phyloP scores from a whole-genome alignment of 2,797 vertebrate species.

The Esox masquinongy region DNA sequence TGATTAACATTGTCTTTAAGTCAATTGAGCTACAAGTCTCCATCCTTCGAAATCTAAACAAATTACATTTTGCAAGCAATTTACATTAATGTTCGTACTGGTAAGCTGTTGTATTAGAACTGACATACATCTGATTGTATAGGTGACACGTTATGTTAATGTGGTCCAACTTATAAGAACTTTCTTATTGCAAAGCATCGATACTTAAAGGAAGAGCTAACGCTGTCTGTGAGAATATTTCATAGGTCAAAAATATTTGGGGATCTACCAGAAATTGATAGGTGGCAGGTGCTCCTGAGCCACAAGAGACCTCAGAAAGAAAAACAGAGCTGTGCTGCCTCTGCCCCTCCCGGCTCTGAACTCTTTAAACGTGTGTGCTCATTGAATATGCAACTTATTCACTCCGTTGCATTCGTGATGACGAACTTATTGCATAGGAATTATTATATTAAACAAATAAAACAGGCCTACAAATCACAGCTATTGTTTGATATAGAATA shows the following conservation, averaged over 20 bases:
- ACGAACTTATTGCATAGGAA: no score
- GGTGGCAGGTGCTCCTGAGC: constrained; percentile 62
- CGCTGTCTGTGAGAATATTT: constrained; percentile 45
- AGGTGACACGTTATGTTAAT: background rate
- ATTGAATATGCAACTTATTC: background rate
- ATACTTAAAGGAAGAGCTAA: no score
- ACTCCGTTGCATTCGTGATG: no score
- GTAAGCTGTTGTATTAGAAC: background rate
- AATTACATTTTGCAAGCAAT: background rate
- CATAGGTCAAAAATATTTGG: constrained; percentile 55
- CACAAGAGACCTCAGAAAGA: constrained; percentile 44
- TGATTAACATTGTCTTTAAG: background rate
- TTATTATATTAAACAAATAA: no score
- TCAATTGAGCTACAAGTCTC: background rate
- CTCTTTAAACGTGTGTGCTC: background rate
- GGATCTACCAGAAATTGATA: constrained; percentile 62
- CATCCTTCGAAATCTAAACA: background rate
- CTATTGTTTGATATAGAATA: background rate
- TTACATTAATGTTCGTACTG: background rate
- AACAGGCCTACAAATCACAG: background rate
- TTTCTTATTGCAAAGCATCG: background rate
- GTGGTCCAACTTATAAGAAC: background rate
- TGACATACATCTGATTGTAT: background rate
- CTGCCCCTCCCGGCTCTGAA: background rate
- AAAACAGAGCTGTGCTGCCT: constrained; percentile 38